Percentiles rank a stretch among this genome's conserved stretches.
Evolutionary conservation across 2,888 invertebrate genomes (phyloP).

Genomic region (Cylindroiulus punctatus): DNA sequence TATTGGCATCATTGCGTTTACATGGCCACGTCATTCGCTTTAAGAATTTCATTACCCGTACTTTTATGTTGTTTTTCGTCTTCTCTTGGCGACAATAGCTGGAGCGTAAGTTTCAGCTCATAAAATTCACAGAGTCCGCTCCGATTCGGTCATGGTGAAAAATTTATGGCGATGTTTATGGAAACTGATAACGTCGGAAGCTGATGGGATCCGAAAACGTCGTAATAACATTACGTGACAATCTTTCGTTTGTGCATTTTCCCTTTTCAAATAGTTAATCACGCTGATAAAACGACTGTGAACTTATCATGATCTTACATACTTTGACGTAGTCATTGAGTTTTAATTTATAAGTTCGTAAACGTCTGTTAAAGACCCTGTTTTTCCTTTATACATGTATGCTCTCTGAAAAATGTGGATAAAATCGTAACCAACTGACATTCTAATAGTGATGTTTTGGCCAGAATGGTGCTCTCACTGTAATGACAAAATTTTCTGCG

Average conservation of each 20-base stretch:
- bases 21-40: not conserved
- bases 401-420: too few relatives aligned
- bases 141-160: not conserved
- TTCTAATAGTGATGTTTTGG: too few relatives aligned
- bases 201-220: not conserved
- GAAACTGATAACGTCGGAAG: not conserved
- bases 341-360: too few relatives aligned
- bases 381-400: too few relatives aligned
- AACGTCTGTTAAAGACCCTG: too few relatives aligned
- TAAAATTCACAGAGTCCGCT: not conserved
- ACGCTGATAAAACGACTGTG: not conserved
- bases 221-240: not conserved
- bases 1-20: not conserved
- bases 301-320: not conserved
- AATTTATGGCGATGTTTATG: slow-evolving; percentile 2
- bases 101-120: slow-evolving; percentile 11
- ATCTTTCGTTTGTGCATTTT: not conserved
- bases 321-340: too few relatives aligned
- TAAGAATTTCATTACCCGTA: not conserved
- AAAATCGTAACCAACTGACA: too few relatives aligned
- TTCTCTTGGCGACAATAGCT: not conserved
- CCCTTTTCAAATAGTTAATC: not conserved
- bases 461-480: not conserved
- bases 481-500: slow-evolving; percentile 1
- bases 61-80: slow-evolving; percentile 28